These are phyloP conservation scores for Drosophila mimica DNA, from an alignment of 2,888 invertebrate genomes.

Conservation along the genomic window DNA sequence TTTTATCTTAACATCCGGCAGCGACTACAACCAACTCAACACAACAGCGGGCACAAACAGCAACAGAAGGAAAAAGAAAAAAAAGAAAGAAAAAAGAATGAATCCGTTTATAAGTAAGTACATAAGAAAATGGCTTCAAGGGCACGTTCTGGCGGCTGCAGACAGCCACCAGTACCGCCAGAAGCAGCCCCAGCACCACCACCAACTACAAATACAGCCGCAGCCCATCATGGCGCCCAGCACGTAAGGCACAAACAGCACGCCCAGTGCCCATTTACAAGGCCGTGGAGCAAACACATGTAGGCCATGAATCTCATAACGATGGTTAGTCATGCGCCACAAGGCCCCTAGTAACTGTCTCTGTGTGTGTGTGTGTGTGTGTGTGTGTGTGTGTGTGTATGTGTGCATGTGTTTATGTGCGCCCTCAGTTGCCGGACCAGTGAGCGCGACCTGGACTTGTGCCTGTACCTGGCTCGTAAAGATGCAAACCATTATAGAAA, in stretches of 20 bases:
- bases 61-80: constrained; percentile 25
- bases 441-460: constrained; percentile 62
- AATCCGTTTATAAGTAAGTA: constrained; percentile 72
- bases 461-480: constrained; percentile 60
- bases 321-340: constrained; percentile 77
- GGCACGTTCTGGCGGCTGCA: constrained; percentile 64
- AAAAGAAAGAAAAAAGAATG: constrained; percentile 24
- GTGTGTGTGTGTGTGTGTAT: constrained; percentile 13
- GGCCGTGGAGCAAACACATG: constrained; percentile 78
- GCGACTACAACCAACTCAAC: constrained; percentile 37
- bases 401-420: constrained; percentile 29
- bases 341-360: constrained; percentile 14
- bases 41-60: constrained; percentile 14
- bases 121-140: constrained; percentile 77
- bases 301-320: constrained; percentile 79
- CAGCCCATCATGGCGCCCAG: constrained; percentile 52
- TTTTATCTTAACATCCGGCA: constrained; percentile 67
- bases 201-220: constrained; percentile 26
- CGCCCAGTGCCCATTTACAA: constrained; percentile 75
- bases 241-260: constrained; percentile 72
- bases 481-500: constrained; percentile 77
- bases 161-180: constrained; percentile 31
- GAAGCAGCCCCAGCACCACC: constrained; percentile 23
- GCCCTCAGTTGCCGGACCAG: constrained; percentile 64
- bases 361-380: constrained; percentile 12